These are phyloP conservation scores for Campylomormyrus tamandua DNA, from an alignment of 2,113 vertebrate genomes.

Conservation along the genomic window DNA sequence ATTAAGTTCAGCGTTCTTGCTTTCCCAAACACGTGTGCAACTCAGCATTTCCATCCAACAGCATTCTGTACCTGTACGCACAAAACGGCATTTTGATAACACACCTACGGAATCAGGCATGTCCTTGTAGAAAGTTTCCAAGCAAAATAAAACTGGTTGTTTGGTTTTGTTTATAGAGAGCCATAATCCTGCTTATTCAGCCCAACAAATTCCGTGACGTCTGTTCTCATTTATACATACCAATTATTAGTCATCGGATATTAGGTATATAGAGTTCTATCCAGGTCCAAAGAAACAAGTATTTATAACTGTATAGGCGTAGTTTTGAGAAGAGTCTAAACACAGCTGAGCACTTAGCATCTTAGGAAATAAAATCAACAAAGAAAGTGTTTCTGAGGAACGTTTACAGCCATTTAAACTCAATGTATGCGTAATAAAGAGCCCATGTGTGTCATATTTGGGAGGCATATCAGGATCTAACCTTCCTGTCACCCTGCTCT, in stretches of 20 bases:
- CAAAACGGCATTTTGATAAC: not conserved
- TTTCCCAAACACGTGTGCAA: not conserved
- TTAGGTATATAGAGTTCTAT: conserved; percentile 2
- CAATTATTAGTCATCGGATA: not conserved
- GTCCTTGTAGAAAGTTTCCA: not conserved
- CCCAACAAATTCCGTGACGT: not conserved
- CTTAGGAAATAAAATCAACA: not conserved
- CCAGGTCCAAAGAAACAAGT: conserved; percentile 1
- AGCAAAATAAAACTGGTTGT: not conserved
- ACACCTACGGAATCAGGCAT: not conserved
- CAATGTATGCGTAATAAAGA: not conserved
- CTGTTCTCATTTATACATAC: conserved; percentile 4
- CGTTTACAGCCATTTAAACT: not conserved
- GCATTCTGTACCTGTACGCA: not conserved
- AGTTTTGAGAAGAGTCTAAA: not conserved
- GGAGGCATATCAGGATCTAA: not conserved
- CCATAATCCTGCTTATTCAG: not conserved
- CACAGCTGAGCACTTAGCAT: conserved; percentile 13
- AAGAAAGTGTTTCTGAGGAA: not conserved
- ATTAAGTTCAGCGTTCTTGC: not conserved
- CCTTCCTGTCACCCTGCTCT: not conserved
- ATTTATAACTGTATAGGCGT: not conserved
- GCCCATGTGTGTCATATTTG: not conserved
- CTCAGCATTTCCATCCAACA: not conserved
- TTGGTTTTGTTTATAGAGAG: conserved; percentile 3